Evolutionary conservation across 2,797 vertebrate species (phyloP).

Genomic region (Gallinago stenura): DNA sequence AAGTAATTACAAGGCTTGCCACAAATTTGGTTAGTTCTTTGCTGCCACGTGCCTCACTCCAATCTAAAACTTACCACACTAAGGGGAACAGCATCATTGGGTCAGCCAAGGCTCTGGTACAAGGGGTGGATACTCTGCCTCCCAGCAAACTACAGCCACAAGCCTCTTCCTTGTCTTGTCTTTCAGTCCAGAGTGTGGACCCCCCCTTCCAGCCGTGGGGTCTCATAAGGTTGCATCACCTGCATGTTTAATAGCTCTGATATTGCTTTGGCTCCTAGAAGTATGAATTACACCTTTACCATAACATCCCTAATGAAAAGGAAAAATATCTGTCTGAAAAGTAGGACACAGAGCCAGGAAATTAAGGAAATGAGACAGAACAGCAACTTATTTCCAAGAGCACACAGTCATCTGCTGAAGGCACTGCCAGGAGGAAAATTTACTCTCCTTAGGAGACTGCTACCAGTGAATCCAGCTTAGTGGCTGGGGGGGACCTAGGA

Average conservation of each 20-base stretch:
- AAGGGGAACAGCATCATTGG: accelerated
- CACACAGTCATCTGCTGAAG: neutral
- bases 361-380: conserved; percentile 50
- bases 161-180: neutral
- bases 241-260: neutral
- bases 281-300: neutral
- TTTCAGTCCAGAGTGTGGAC: neutral
- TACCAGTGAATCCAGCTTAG: neutral
- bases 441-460: neutral
- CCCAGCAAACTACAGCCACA: neutral
- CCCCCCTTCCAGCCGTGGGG: neutral
- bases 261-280: conserved; percentile 28
- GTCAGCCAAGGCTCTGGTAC: neutral
- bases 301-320: conserved; percentile 1
- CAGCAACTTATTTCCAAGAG: conserved; percentile 21
- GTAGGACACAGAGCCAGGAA: conserved; percentile 27
- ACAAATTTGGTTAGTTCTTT: neutral
- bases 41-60: neutral
- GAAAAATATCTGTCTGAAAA: conserved; percentile 21
- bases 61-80: neutral
- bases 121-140: neutral
- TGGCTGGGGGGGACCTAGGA: neutral
- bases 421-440: neutral
- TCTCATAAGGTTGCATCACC: neutral
- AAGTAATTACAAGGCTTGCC: neutral